Percentiles rank a stretch among this genome's conserved stretches.
Evolutionary conservation across 2,888 invertebrate species (phyloP).

Genomic region (Andrena marginata): DNA sequence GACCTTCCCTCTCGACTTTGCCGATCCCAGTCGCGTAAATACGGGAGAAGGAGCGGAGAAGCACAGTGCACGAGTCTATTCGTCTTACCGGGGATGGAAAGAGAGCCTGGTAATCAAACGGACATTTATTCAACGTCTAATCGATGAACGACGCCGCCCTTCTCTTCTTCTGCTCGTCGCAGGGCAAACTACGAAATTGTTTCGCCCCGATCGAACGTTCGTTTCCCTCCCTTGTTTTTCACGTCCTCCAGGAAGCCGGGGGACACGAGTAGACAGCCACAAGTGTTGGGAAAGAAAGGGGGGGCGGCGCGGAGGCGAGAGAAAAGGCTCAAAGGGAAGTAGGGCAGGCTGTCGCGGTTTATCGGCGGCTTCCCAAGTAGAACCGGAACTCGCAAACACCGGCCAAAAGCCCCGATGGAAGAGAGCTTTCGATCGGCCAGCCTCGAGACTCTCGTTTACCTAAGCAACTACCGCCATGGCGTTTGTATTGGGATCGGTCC

Average conservation of each 20-base stretch:
- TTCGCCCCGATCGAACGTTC: not conserved
- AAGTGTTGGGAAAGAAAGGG: slow-evolving; percentile 6
- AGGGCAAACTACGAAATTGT: slow-evolving; percentile 38
- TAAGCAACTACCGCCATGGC: slow-evolving; percentile 46
- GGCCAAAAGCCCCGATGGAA: slow-evolving; percentile 20
- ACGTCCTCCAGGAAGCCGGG: not conserved
- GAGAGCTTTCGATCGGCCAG: slow-evolving; percentile 39
- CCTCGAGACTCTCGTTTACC: slow-evolving; percentile 64
- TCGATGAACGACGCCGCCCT: slow-evolving; percentile 27
- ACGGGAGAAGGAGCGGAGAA: slow-evolving; percentile 17
- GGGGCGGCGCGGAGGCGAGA: not conserved
- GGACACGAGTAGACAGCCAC: not conserved
- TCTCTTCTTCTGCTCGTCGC: not conserved
- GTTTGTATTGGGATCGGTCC: slow-evolving; percentile 60
- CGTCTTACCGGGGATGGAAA: slow-evolving; percentile 36
- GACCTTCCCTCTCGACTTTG: slow-evolving; percentile 20
- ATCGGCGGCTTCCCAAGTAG: slow-evolving; percentile 52
- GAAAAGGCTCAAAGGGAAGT: slow-evolving; percentile 53
- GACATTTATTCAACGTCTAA: slow-evolving; percentile 56
- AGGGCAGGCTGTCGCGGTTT: slow-evolving; percentile 54
- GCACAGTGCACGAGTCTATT: slow-evolving; percentile 17
- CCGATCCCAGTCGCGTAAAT: slow-evolving; percentile 44
- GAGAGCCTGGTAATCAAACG: slow-evolving; percentile 46
- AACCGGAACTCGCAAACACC: slow-evolving; percentile 59
- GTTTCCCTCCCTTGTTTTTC: slow-evolving; percentile 7